These are phyloP conservation scores for Uropetala carovei DNA, from an alignment of 2,888 invertebrate genomes.

Conservation along the genomic window DNA sequence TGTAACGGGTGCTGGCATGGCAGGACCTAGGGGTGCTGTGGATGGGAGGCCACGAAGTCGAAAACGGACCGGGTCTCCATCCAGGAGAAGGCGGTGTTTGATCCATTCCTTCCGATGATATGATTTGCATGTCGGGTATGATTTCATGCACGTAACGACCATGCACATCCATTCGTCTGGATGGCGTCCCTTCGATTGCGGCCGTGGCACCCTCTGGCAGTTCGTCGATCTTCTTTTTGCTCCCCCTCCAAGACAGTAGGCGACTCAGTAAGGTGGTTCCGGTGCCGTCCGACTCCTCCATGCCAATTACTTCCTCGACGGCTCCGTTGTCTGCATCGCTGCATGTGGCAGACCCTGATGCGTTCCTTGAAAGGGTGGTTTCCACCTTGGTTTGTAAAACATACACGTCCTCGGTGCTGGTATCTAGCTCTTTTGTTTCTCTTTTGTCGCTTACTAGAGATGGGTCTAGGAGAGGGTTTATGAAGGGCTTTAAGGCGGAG, in stretches of 20 bases:
- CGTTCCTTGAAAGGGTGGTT: neutral
- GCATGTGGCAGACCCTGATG: conserved; percentile 69
- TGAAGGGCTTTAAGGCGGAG: neutral
- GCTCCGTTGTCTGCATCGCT: conserved; percentile 73
- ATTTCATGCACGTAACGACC: conserved; percentile 77
- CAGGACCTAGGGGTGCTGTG: conserved; percentile 64
- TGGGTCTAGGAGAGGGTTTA: neutral
- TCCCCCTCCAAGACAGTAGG: conserved; percentile 83
- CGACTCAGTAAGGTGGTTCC: conserved; percentile 81
- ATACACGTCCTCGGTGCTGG: neutral
- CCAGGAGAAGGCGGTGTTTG: conserved; percentile 24
- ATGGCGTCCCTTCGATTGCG: conserved; percentile 71
- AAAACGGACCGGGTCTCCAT: conserved; percentile 22
- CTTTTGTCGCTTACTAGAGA: neutral
- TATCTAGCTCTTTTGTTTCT: neutral
- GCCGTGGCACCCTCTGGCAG: conserved; percentile 26
- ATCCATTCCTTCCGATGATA: conserved; percentile 72
- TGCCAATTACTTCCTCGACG: conserved; percentile 51
- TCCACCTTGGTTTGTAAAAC: neutral
- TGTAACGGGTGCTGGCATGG: conserved; percentile 43
- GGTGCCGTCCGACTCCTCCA: conserved; percentile 75
- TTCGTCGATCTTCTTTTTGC: conserved; percentile 80
- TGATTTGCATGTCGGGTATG: conserved; percentile 71
- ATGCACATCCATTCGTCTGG: conserved; percentile 77
- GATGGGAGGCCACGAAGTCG: conserved; percentile 42